These are phyloP conservation scores for Benthosema pterotum DNA, from an alignment of 2,797 vertebrate genomes.

Conservation along the genomic window DNA sequence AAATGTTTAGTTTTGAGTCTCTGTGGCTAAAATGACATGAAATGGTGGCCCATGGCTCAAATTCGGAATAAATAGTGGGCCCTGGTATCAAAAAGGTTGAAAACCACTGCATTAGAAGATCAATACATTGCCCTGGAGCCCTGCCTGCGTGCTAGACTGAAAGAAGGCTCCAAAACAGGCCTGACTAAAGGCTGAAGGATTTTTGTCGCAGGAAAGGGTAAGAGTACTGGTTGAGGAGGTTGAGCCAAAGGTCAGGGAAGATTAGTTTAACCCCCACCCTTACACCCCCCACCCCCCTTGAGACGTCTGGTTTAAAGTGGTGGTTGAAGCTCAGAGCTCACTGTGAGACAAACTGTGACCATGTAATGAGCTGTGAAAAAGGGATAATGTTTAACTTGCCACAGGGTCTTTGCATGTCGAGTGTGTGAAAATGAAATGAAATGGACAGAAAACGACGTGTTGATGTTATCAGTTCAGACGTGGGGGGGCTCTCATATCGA, in stretches of 20 bases:
- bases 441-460: conserved; percentile 11
- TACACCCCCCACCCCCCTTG: conserved; percentile 15
- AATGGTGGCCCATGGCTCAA: too few species aligned
- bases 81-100: too few species aligned
- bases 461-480: conserved; percentile 34
- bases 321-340: conserved; percentile 11
- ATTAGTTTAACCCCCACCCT: conserved; percentile 27
- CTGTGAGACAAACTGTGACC: background rate
- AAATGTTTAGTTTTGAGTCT: too few species aligned
- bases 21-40: too few species aligned
- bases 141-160: conserved; percentile 11
- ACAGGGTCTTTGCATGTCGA: conserved; percentile 34
- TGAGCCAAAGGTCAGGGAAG: conserved; percentile 42
- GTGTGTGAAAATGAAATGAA: conserved; percentile 24
- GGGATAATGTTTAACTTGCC: conserved; percentile 13
- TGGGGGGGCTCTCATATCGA: conserved; percentile 24
- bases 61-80: too few species aligned
- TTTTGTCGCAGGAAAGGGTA: conserved; percentile 25
- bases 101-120: conserved; percentile 27
- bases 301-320: conserved; percentile 32
- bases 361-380: conserved; percentile 25
- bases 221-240: background rate
- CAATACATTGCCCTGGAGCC: conserved; percentile 40
- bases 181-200: conserved; percentile 16
- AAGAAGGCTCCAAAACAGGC: conserved; percentile 30